Evolutionary conservation across 2,888 invertebrate genomes (phyloP).

Genomic region (Galeruca laticollis): DNA sequence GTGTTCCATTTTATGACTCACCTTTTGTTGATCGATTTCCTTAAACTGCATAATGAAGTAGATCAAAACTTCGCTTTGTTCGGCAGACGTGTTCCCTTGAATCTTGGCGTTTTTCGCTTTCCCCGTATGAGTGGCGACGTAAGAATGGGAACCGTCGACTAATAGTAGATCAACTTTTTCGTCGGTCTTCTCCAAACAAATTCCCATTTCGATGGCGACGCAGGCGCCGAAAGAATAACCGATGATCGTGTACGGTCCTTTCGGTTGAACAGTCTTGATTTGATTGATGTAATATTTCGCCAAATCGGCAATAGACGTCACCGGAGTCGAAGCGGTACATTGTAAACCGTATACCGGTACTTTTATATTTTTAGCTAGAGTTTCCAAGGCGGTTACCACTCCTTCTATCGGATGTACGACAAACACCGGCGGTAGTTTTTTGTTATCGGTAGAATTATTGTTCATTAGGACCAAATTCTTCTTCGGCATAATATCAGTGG

Average conservation of each 20-base stretch:
- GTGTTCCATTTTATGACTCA: slow-evolving; percentile 64
- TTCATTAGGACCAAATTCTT: slow-evolving; percentile 78
- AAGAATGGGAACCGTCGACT: slow-evolving; percentile 91
- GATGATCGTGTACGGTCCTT: slow-evolving; percentile 88
- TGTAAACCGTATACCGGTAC: slow-evolving; percentile 91
- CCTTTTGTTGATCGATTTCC: slow-evolving; percentile 80
- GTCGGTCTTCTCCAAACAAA: slow-evolving; percentile 79
- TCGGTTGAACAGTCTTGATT: slow-evolving; percentile 80
- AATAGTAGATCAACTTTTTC: slow-evolving; percentile 77
- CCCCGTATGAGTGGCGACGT: slow-evolving; percentile 81
- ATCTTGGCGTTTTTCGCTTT: slow-evolving; percentile 72
- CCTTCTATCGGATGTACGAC: slow-evolving; percentile 93
- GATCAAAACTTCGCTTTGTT: slow-evolving; percentile 81
- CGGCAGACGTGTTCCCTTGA: slow-evolving; percentile 70
- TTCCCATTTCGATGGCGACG: slow-evolving; percentile 95
- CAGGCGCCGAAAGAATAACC: slow-evolving; percentile 97
- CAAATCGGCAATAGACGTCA: slow-evolving; percentile 77
- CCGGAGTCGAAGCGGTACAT: slow-evolving; percentile 82
- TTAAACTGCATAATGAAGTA: slow-evolving; percentile 86
- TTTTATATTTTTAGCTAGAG: slow-evolving; percentile 79
- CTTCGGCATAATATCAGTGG: slow-evolving; percentile 79
- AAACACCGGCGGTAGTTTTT: slow-evolving; percentile 71
- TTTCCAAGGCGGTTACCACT: slow-evolving; percentile 77
- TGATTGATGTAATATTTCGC: slow-evolving; percentile 80
- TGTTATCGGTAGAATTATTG: slow-evolving; percentile 67